These are phyloP conservation scores for Micromesistius poutassou DNA, from an alignment of 2,797 vertebrate genomes.

Conservation along the genomic window DNA sequence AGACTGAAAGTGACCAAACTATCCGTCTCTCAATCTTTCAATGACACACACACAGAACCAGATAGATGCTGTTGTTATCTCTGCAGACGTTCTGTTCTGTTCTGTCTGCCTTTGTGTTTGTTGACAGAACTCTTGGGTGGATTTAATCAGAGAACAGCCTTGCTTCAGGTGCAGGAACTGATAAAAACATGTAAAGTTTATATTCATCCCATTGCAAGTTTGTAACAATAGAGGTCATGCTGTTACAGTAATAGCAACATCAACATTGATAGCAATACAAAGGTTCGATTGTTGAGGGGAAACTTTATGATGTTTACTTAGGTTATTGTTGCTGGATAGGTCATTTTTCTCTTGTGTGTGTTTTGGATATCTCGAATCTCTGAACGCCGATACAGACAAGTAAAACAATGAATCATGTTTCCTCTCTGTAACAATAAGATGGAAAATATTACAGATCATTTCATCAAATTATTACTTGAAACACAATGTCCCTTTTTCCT, in stretches of 20 bases:
- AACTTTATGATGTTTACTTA: not conserved
- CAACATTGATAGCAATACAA: not conserved
- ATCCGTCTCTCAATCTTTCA: not conserved
- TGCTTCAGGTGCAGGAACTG: not conserved
- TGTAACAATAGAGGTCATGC: not conserved
- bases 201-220: not conserved
- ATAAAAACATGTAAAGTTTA: not conserved
- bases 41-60: not conserved
- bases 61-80: not conserved
- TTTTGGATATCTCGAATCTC: no score
- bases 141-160: not conserved
- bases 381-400: not conserved
- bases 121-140: not conserved
- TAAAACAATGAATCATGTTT: not conserved
- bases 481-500: not conserved
- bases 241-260: not conserved
- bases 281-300: not conserved
- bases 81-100: not conserved
- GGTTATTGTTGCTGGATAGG: not conserved
- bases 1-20: not conserved
- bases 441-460: not conserved
- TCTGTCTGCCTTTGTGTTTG: not conserved
- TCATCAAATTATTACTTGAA: not conserved
- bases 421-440: not conserved
- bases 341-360: no score